These are phyloP conservation scores for Antigone vipio DNA, from an alignment of 2,113 vertebrate genomes.

Conservation along the genomic window DNA sequence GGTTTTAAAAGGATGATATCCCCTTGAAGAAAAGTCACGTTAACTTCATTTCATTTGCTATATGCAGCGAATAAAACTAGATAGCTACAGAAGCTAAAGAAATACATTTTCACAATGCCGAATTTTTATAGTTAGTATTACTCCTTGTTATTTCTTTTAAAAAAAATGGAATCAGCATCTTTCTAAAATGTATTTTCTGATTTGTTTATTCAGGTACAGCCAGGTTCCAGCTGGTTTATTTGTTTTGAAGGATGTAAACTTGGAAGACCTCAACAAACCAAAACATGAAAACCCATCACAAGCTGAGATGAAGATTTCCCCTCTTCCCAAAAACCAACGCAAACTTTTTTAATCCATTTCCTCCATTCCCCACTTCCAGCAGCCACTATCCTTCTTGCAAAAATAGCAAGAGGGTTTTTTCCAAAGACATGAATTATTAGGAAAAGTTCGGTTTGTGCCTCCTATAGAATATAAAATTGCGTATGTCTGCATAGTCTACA, in stretches of 20 bases:
- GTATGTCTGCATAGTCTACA: fast-evolving
- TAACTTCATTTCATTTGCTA: background rate
- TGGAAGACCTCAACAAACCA: background rate
- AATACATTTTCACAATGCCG: background rate
- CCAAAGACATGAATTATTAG: background rate
- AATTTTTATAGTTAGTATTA: background rate
- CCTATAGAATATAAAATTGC: background rate
- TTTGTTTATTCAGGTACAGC: background rate
- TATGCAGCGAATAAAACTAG: background rate
- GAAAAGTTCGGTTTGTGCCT: background rate
- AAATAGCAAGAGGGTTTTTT: background rate
- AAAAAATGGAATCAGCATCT: background rate
- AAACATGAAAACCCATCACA: background rate
- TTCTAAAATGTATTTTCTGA: background rate
- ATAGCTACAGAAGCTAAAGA: background rate
- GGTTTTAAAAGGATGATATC: background rate
- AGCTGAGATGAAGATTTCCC: background rate
- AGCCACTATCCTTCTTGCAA: background rate
- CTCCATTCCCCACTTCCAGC: background rate
- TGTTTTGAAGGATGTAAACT: background rate
- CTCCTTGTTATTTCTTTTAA: background rate
- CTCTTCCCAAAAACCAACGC: background rate
- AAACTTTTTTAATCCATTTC: background rate
- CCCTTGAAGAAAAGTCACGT: background rate
- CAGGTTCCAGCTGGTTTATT: background rate